A percentile compares a stretch with the other conserved stretches of the same genome.
Evolutionary conservation across 2,113 vertebrate species (phyloP).

Genomic region (Sinosuthora webbiana): DNA sequence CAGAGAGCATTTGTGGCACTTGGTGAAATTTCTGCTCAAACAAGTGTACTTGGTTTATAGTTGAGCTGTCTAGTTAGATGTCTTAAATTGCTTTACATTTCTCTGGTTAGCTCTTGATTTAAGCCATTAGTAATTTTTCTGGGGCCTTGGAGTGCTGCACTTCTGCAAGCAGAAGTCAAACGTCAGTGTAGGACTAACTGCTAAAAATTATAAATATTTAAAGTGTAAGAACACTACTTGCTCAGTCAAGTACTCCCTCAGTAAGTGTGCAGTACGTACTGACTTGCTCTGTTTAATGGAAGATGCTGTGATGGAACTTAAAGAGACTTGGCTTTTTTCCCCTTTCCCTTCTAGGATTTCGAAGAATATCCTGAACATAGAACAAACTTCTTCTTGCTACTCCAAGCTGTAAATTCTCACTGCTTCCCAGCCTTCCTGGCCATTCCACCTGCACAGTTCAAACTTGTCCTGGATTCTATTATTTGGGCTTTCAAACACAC

Average conservation of each 20-base stretch:
- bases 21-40: not conserved
- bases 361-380: slow-evolving; percentile 98
- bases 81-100: not conserved
- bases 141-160: not conserved
- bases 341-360: slow-evolving; percentile 82
- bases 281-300: not conserved
- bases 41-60: rapidly evolving
- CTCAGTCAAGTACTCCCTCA: not conserved
- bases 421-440: slow-evolving; percentile 98
- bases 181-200: not conserved
- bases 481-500: slow-evolving; percentile 99
- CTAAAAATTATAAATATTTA: not conserved
- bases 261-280: not conserved
- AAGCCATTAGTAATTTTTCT: not conserved
- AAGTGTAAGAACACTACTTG: not conserved
- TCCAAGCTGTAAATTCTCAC: slow-evolving; percentile 98
- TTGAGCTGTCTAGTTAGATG: not conserved
- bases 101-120: not conserved
- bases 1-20: not conserved
- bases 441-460: slow-evolving; percentile 98
- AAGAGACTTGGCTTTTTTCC: not conserved
- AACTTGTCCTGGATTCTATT: slow-evolving; percentile 98
- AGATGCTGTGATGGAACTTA: not conserved
- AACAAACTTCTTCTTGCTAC: slow-evolving; percentile 97
- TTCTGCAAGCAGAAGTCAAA: not conserved